A percentile compares a stretch with the other conserved stretches of the same genome.
Conservation (phyloP, 2,888 invertebrate genomes). For the Cheilosia soror region DNA sequence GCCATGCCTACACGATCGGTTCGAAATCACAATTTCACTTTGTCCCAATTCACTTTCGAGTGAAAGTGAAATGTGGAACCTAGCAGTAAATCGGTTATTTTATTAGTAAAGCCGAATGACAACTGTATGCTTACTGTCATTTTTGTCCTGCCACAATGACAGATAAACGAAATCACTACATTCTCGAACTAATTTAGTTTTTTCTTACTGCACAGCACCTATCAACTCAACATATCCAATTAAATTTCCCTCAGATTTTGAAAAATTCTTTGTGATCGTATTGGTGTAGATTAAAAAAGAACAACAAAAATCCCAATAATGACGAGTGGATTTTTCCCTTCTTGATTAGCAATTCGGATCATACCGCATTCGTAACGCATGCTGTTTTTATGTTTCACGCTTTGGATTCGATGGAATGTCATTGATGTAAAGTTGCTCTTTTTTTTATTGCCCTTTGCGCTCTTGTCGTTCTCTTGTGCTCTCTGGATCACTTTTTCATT, state of each 20-base stretch:
- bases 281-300: not conserved
- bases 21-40: too few species aligned
- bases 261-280: slow-evolving; percentile 9
- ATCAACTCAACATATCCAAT: slow-evolving; percentile 2
- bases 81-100: too few species aligned
- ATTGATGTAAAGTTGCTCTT: slow-evolving; percentile 34
- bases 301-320: slow-evolving; percentile 6
- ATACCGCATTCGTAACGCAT: slow-evolving; percentile 12
- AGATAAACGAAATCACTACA: slow-evolving; percentile 30
- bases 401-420: slow-evolving; percentile 1
- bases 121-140: not conserved
- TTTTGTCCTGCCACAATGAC: slow-evolving; percentile 28
- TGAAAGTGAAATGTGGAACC: too few species aligned
- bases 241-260: slow-evolving; percentile 36
- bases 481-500: not conserved
- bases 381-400: slow-evolving; percentile 35
- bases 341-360: slow-evolving; percentile 47
- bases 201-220: not conserved
- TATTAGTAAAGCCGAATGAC: too few species aligned
- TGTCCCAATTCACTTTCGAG: too few species aligned
- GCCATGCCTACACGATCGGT: too few species aligned
- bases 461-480: too few species aligned
- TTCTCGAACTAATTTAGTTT: not conserved
- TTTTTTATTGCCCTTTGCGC: slow-evolving; percentile 11
- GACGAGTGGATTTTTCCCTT: slow-evolving; percentile 36